Evolutionary conservation across 2,113 vertebrate species (phyloP).

Genomic region (Edolisoma coerulescens): DNA sequence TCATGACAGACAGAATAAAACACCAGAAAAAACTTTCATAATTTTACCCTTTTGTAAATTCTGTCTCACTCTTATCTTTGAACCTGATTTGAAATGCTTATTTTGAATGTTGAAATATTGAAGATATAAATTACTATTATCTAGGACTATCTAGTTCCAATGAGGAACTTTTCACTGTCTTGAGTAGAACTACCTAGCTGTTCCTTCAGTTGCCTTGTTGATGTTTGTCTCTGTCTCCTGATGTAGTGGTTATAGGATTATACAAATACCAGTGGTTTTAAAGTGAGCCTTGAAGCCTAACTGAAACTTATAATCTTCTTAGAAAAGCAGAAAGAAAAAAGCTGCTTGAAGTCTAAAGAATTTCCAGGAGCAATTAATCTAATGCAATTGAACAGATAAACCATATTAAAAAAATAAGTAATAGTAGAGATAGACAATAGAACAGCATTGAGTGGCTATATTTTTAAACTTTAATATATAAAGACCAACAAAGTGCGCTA

Average conservation of each 20-base stretch:
- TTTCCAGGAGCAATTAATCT: not conserved
- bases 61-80: not conserved
- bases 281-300: not conserved
- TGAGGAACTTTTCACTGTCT: not conserved
- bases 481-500: not conserved
- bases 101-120: not conserved
- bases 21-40: not conserved
- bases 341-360: not conserved
- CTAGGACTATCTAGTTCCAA: not conserved
- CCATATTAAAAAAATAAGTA: not conserved
- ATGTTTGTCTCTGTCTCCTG: not conserved
- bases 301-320: not conserved
- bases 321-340: not conserved
- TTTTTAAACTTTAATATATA: not conserved
- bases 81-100: not conserved
- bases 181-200: fast-evolving
- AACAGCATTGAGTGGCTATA: not conserved
- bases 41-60: not conserved
- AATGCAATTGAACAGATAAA: not conserved
- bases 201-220: not conserved
- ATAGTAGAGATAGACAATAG: not conserved
- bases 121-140: not conserved
- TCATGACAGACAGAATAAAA: not conserved
- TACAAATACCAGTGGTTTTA: not conserved
- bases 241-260: not conserved